Conservation (phyloP, 2,113 vertebrate genomes). For the Motacilla alba region DNA sequence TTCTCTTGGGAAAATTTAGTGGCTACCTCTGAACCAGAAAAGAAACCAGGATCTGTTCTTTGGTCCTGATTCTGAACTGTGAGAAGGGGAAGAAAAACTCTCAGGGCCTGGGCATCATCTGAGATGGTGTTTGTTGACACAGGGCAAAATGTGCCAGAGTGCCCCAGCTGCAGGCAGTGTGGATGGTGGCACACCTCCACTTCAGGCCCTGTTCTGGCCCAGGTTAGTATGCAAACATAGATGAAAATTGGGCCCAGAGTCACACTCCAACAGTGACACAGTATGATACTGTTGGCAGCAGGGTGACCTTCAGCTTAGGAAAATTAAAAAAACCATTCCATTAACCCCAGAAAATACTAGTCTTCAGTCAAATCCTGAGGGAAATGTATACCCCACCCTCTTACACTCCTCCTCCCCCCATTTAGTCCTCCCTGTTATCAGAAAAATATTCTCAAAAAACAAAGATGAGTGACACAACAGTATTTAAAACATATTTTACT, state of each 20-base stretch:
- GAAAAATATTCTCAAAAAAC: neutral
- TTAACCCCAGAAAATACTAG: neutral
- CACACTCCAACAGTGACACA: fast-evolving
- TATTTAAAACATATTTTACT: neutral
- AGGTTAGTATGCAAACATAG: neutral
- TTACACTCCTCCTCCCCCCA: fast-evolving
- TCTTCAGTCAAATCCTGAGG: neutral
- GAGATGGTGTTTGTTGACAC: neutral
- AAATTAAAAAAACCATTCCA: neutral
- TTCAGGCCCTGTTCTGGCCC: neutral
- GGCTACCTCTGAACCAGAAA: neutral
- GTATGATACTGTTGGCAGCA: neutral
- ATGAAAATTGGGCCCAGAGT: neutral
- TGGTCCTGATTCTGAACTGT: neutral
- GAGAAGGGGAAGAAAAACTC: neutral
- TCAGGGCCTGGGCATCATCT: neutral
- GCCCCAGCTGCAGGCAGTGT: neutral
- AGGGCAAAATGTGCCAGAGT: neutral
- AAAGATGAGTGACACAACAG: neutral
- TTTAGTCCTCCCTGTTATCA: neutral
- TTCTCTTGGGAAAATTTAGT: neutral
- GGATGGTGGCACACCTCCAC: neutral
- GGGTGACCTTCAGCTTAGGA: neutral
- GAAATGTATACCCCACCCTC: neutral
- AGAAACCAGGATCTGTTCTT: neutral